phyloP scores from a whole-genome alignment of 2,888 invertebrate species.

The Cerastis rubricosa region DNA sequence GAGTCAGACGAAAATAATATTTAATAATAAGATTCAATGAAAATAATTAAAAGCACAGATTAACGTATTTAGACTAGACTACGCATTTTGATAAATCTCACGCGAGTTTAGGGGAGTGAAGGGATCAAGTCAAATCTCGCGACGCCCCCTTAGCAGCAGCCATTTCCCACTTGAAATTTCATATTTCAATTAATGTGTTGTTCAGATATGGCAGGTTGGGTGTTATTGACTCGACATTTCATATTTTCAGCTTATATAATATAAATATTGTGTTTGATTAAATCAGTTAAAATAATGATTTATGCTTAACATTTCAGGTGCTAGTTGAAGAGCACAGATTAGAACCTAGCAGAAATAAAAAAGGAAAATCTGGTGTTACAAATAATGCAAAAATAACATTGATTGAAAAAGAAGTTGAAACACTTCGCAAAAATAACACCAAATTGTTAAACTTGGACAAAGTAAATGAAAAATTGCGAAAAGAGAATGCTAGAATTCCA shows the following conservation, averaged over 20 bases:
- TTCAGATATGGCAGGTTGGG: no score
- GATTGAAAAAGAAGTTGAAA: conserved; percentile 35
- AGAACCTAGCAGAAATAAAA: conserved; percentile 66
- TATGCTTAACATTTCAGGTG: conserved; percentile 24
- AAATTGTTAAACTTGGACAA: conserved; percentile 49
- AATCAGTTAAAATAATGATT: background rate
- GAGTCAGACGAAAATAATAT: no score
- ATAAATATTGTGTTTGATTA: background rate
- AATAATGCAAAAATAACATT: conserved; percentile 64
- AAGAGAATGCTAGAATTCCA: conserved; percentile 64
- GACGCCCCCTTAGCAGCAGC: no score
- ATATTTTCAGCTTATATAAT: background rate
- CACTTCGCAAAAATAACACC: conserved; percentile 20
- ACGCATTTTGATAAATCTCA: no score
- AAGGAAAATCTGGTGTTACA: conserved; percentile 52
- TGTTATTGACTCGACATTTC: no score
- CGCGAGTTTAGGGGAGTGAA: no score
- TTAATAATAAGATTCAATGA: no score
- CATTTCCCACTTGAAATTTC: no score
- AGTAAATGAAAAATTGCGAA: conserved; percentile 70
- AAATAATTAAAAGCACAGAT: no score
- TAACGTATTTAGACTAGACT: no score
- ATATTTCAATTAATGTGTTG: no score
- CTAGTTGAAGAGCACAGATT: conserved; percentile 35
- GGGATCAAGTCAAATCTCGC: no score